Conservation (phyloP, 2,113 vertebrate species). For the Tenrec ecaudatus region DNA sequence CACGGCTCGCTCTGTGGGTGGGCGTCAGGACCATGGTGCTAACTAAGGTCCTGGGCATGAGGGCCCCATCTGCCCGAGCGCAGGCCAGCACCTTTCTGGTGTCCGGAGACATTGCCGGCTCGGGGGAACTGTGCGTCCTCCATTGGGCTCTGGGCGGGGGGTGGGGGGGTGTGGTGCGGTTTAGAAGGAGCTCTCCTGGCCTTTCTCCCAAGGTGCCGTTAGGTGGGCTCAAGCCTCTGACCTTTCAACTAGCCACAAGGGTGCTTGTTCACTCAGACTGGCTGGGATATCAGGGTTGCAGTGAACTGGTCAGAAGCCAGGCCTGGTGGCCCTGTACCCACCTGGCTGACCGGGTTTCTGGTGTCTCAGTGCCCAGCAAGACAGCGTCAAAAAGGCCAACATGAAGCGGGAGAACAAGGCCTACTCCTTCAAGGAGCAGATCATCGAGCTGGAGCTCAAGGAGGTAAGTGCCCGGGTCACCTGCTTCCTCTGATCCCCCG, state of each 20-base stretch:
- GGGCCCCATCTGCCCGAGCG: background rate
- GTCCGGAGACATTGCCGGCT: background rate
- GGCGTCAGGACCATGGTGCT: background rate
- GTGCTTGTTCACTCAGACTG: background rate
- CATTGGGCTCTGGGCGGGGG: background rate
- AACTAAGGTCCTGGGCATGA: background rate
- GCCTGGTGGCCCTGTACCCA: background rate
- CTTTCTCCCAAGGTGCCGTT: background rate
- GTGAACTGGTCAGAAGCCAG: background rate
- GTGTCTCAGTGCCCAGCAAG: conserved; percentile 93
- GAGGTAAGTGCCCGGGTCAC: conserved; percentile 88
- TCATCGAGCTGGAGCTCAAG: conserved; percentile 97
- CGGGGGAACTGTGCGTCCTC: background rate
- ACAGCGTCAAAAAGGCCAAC: conserved; percentile 95
- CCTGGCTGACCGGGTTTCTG: conserved; percentile 45
- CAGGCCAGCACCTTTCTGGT: background rate
- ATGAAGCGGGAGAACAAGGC: conserved; percentile 99
- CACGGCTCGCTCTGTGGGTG: background rate
- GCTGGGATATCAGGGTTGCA: background rate
- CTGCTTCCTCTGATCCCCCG: background rate
- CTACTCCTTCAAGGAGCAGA: conserved; percentile 99
- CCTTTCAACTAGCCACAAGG: background rate
- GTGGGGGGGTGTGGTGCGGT: too few species aligned
- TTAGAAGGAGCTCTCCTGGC: background rate
- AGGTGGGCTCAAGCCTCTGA: background rate